A percentile compares a stretch with the other conserved stretches of the same genome.
These are phyloP conservation scores for Ciconia boyciana DNA, from an alignment of 2,113 vertebrate genomes.

Conservation along the genomic window DNA sequence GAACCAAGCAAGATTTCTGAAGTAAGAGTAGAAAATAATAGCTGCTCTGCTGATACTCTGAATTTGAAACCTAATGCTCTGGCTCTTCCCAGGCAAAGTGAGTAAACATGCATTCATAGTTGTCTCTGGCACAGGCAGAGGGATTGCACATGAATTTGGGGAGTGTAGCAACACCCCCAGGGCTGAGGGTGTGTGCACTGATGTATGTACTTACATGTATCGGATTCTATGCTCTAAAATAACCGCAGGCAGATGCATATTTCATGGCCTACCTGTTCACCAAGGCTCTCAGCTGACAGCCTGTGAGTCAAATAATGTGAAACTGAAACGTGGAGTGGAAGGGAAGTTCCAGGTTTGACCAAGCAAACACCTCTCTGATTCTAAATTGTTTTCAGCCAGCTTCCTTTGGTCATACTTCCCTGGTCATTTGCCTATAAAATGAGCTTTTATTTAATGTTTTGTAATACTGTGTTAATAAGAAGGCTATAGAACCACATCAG, in stretches of 20 bases:
- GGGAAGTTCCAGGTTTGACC: conserved; percentile 27
- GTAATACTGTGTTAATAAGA: conserved; percentile 41
- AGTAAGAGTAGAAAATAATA: not conserved
- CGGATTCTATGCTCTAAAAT: not conserved
- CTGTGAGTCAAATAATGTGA: conserved; percentile 16
- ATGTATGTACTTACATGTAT: not conserved
- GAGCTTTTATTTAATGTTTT: conserved; percentile 47
- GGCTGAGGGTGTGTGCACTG: not conserved
- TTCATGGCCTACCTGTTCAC: not conserved
- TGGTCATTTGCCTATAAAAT: conserved; percentile 54
- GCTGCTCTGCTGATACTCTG: not conserved
- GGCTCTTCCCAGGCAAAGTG: not conserved
- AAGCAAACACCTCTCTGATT: conserved; percentile 5
- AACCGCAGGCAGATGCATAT: not conserved
- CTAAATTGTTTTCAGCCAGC: conserved; percentile 29
- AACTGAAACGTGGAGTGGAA: not conserved
- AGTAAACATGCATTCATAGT: not conserved
- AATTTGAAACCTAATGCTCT: not conserved
- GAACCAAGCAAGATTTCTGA: not conserved
- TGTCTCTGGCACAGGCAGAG: not conserved
- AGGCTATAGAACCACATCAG: conserved; percentile 50
- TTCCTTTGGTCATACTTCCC: conserved; percentile 28
- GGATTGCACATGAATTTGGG: not conserved
- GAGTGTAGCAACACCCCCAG: not conserved
- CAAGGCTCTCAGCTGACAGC: conserved; percentile 4